Conservation (phyloP, 2,113 vertebrate genomes). For the Tamias sibiricus region DNA sequence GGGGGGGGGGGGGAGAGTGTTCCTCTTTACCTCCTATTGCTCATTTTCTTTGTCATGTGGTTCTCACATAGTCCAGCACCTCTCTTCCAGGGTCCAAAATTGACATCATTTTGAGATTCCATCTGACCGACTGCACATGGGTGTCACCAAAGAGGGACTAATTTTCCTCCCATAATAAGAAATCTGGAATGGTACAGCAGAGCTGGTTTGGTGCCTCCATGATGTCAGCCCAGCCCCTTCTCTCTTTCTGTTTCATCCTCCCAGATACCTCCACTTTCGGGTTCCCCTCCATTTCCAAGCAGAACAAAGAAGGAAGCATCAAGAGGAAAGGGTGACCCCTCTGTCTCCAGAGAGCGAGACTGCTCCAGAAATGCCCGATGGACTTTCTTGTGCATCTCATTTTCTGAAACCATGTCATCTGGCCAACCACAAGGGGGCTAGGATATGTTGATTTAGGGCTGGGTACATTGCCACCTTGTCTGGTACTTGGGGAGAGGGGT, state of each 20-base stretch:
- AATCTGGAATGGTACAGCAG: neutral
- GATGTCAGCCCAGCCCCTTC: neutral
- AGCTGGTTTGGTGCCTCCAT: neutral
- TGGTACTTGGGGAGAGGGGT: accelerated
- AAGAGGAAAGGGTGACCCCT: neutral
- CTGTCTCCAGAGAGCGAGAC: neutral
- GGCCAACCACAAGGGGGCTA: neutral
- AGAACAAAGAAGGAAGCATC: neutral
- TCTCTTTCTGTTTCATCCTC: neutral
- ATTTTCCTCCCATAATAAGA: neutral
- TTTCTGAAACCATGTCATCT: neutral
- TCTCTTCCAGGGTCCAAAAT: neutral
- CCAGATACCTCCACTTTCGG: neutral
- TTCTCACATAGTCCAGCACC: neutral
- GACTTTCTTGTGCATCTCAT: neutral
- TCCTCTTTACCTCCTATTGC: neutral
- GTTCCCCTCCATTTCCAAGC: neutral
- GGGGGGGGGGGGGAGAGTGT: neutral
- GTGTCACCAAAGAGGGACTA: neutral
- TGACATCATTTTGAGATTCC: neutral
- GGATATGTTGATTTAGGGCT: neutral
- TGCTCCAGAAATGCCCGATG: neutral
- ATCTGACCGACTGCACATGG: neutral
- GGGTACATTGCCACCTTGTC: neutral
- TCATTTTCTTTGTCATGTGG: neutral